A percentile compares a stretch with the other conserved stretches of the same genome.
These are phyloP conservation scores for Perithous albicinctus DNA, from an alignment of 2,888 invertebrate genomes.

Conservation along the genomic window DNA sequence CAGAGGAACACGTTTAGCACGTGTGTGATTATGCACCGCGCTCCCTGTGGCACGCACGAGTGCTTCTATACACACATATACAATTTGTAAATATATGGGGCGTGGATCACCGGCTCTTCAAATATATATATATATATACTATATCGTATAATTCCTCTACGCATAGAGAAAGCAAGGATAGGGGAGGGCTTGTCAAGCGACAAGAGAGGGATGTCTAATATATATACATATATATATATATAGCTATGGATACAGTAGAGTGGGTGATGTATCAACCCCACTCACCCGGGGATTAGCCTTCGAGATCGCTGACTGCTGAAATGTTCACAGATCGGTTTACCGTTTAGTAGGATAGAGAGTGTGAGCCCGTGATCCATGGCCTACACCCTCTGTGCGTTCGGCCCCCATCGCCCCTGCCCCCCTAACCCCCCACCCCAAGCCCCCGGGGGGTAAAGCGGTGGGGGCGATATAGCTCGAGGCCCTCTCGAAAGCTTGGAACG, in stretches of 20 bases:
- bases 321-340: constrained; percentile 85
- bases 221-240: no score
- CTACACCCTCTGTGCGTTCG: constrained; percentile 69
- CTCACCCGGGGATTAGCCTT: constrained; percentile 83
- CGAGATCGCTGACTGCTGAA: constrained; percentile 84
- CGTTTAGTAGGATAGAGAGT: constrained; percentile 84
- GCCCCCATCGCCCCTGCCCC: no score
- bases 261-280: constrained; percentile 81
- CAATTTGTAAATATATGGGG: constrained; percentile 52
- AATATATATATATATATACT: constrained; percentile 36
- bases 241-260: constrained; percentile 66
- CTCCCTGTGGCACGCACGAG: constrained; percentile 9
- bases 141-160: background rate
- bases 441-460: constrained; percentile 8
- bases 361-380: constrained; percentile 81
- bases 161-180: constrained; percentile 57
- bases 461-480: constrained; percentile 45
- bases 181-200: background rate
- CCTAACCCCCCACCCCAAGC: no score
- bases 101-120: constrained; percentile 27
- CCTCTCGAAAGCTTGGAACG: constrained; percentile 64
- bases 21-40: constrained; percentile 60
- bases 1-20: constrained; percentile 52
- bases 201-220: background rate
- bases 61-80: constrained; percentile 25